phyloP scores from a whole-genome alignment of 2,797 vertebrate genomes.

The Brachyrhaphis roseni region DNA sequence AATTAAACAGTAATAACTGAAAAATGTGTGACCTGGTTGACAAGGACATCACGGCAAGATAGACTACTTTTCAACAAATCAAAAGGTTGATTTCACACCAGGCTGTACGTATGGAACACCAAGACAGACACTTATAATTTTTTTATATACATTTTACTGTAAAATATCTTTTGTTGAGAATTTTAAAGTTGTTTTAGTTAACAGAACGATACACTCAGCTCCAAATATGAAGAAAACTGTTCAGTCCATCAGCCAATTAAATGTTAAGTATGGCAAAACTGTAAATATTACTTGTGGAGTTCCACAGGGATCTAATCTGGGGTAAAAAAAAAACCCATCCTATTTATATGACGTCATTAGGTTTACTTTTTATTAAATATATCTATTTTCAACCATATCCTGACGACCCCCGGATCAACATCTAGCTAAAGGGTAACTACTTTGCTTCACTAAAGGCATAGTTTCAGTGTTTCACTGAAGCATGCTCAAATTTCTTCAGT shows the following conservation, averaged over 20 bases:
- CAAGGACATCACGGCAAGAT: constrained; percentile 21
- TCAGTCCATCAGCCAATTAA: neutral
- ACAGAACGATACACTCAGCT: too few species aligned
- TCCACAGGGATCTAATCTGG: neutral
- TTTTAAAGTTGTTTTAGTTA: neutral
- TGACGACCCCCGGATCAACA: neutral
- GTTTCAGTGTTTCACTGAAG: neutral
- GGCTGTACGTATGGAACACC: neutral
- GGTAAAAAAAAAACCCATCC: neutral
- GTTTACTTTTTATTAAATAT: neutral
- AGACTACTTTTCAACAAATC: constrained; percentile 5
- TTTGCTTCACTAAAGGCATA: neutral
- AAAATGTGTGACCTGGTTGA: constrained; percentile 34
- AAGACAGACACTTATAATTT: neutral
- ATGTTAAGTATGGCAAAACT: neutral
- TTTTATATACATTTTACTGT: neutral
- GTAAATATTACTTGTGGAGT: neutral
- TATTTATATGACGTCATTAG: neutral
- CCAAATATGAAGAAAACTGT: neutral
- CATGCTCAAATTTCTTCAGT: neutral
- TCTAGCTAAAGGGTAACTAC: too few species aligned
- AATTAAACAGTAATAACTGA: constrained; percentile 38
- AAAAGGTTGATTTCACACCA: neutral
- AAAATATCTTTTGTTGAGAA: neutral
- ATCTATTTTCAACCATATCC: neutral